These are phyloP conservation scores for Hypanus sabinus DNA, from an alignment of 2,113 vertebrate genomes.

Conservation along the genomic window DNA sequence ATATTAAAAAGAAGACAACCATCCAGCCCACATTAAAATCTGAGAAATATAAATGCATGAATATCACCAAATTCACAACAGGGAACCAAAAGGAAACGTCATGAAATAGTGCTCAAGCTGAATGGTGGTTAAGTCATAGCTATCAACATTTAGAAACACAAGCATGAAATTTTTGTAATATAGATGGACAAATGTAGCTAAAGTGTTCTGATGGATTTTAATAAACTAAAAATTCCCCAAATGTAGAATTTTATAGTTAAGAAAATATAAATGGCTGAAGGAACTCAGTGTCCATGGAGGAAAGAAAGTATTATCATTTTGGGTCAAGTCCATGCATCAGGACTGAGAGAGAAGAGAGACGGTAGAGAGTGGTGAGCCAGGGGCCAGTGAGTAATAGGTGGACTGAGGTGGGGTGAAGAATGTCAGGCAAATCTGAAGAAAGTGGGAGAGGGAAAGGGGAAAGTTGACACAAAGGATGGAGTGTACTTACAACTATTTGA, in stretches of 20 bases:
- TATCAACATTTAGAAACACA: not conserved
- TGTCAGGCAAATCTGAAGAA: no score
- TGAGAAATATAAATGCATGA: not conserved
- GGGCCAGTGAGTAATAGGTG: no score
- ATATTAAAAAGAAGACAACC: conserved; percentile 36
- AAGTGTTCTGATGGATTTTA: not conserved
- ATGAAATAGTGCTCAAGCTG: not conserved
- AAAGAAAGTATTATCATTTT: no score
- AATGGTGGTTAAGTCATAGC: not conserved
- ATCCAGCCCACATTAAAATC: not conserved
- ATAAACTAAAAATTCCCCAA: not conserved
- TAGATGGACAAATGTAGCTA: not conserved
- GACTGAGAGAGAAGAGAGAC: no score
- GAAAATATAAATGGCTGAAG: not conserved
- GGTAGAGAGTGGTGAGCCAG: no score
- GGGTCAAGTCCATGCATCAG: no score
- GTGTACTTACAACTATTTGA: no score
- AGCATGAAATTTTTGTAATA: not conserved
- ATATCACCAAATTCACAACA: not conserved
- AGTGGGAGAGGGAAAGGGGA: no score
- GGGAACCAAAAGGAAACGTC: not conserved
- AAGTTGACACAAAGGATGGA: no score
- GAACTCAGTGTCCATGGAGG: not conserved
- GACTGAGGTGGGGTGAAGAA: no score
- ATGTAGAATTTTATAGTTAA: not conserved